Evolutionary conservation across 1,140 invertebrate species (phyloP).

Genomic region (Ruditapes philippinarum): DNA sequence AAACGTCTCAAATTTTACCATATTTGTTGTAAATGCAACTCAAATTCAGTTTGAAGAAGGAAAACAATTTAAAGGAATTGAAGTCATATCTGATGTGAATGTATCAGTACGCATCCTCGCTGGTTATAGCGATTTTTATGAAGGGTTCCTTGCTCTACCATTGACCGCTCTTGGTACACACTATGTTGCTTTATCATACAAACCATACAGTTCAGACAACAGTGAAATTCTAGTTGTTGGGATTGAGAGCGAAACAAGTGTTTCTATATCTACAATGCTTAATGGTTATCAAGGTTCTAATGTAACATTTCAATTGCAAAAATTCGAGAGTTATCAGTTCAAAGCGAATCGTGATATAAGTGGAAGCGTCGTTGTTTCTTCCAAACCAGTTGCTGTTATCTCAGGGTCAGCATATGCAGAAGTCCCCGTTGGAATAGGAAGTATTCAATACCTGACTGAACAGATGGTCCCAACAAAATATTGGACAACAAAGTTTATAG

Average conservation of each 20-base stretch:
- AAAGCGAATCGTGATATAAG: neutral
- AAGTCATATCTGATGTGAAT: neutral
- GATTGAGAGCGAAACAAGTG: neutral
- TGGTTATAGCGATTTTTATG: neutral
- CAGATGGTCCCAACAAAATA: neutral
- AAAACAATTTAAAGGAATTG: neutral
- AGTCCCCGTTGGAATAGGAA: neutral
- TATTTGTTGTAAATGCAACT: neutral
- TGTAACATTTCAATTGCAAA: neutral
- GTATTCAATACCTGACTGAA: neutral
- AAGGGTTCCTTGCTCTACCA: conserved; percentile 12
- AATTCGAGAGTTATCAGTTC: neutral
- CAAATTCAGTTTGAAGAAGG: neutral
- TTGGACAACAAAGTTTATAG: neutral
- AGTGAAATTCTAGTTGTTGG: neutral
- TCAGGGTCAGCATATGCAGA: neutral
- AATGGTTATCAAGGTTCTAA: neutral
- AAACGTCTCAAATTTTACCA: neutral
- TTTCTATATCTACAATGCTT: neutral
- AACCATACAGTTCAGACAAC: neutral
- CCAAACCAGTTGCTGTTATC: conserved; percentile 13
- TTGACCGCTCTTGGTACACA: neutral
- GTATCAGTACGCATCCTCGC: neutral
- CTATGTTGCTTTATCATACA: neutral
- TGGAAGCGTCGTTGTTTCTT: neutral